Conservation (phyloP, 2,113 vertebrate species). For the Microcebus murinus region DNA sequence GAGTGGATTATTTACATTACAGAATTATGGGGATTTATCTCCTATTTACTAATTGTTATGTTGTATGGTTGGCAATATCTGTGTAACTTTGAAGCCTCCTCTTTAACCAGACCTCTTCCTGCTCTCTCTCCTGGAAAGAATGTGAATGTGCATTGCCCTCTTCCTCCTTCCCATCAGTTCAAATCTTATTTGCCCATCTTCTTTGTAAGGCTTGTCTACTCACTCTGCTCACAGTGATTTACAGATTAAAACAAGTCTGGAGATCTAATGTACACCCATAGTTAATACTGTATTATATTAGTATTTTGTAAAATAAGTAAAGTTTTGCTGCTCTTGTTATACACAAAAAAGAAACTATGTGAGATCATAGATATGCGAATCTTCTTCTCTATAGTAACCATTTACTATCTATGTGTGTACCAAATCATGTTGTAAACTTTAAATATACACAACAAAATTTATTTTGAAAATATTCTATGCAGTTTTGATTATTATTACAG, state of each 20-base stretch:
- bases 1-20: conserved; percentile 32
- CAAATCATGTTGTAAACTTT: neutral
- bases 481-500: neutral
- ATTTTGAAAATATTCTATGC: neutral
- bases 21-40: neutral
- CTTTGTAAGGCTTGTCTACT: conserved; percentile 28
- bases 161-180: conserved; percentile 63
- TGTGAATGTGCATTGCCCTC: conserved; percentile 49
- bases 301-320: neutral
- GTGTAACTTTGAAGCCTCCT: conserved; percentile 35
- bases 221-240: conserved; percentile 22
- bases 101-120: conserved; percentile 44
- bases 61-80: conserved; percentile 29
- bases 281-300: neutral
- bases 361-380: neutral
- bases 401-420: neutral
- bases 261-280: neutral
- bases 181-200: conserved; percentile 37
- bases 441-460: neutral
- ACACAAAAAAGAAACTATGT: neutral
- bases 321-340: neutral
- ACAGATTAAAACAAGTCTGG: conserved; percentile 10
- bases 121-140: neutral
- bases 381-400: neutral
- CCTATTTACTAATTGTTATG: conserved; percentile 36